phyloP scores from a whole-genome alignment of 2,797 vertebrate genomes.

The Chrosomus eos region DNA sequence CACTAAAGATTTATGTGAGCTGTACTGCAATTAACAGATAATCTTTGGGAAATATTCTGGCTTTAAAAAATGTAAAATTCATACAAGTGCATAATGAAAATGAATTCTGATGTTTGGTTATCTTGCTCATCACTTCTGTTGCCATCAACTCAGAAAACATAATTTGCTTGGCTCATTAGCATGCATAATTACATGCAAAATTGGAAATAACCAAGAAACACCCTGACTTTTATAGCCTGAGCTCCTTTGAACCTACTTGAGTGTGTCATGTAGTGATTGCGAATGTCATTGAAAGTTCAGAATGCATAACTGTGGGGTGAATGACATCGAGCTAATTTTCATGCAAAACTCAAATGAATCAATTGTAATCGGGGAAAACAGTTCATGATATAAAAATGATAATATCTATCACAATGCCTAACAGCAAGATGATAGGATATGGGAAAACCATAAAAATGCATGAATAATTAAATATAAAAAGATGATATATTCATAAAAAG shows the following conservation, averaged over 20 bases:
- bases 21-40: slow-evolving; percentile 9
- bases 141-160: slow-evolving; percentile 57
- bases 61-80: background rate
- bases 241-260: slow-evolving; percentile 62
- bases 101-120: slow-evolving; percentile 58
- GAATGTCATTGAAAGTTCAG: slow-evolving; percentile 57
- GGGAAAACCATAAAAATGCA: background rate
- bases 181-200: slow-evolving; percentile 73
- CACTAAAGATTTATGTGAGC: background rate
- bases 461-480: background rate
- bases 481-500: background rate
- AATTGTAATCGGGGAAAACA: background rate
- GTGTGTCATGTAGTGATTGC: slow-evolving; percentile 51
- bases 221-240: slow-evolving; percentile 53
- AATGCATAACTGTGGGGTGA: slow-evolving; percentile 47
- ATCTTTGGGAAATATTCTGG: slow-evolving; percentile 22
- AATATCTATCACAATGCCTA: slow-evolving; percentile 15
- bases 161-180: slow-evolving; percentile 67
- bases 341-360: background rate
- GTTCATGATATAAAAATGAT: background rate
- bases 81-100: slow-evolving; percentile 59
- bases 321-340: slow-evolving; percentile 40
- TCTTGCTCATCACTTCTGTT: slow-evolving; percentile 57
- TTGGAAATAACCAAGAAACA: slow-evolving; percentile 66
- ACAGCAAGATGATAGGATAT: background rate